Evolutionary conservation across 1,140 invertebrate species (phyloP).

Genomic region (Diorhabda sublineata): DNA sequence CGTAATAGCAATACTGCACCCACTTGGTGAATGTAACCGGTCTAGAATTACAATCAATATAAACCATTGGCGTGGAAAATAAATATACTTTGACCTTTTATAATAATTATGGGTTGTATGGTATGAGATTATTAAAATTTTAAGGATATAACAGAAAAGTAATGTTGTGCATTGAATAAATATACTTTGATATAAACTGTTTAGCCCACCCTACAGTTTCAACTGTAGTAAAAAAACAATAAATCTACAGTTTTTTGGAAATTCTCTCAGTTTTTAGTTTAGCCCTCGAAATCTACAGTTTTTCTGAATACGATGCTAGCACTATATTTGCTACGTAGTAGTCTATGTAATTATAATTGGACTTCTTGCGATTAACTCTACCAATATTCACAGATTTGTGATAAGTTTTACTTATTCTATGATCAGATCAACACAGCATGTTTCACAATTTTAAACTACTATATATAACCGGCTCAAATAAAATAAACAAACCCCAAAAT

Average conservation of each 20-base stretch:
- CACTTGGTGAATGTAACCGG: slow-evolving; percentile 6
- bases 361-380: slow-evolving; percentile 13
- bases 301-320: slow-evolving; percentile 12
- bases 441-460: neutral
- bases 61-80: slow-evolving; percentile 1
- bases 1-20: neutral
- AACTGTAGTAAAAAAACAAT: too few relatives aligned
- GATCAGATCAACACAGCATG: neutral
- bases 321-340: slow-evolving; percentile 5
- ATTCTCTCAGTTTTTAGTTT: too few relatives aligned
- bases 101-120: neutral
- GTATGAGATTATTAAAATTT: too few relatives aligned
- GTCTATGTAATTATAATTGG: slow-evolving; percentile 5
- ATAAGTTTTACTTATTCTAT: neutral
- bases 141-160: too few relatives aligned
- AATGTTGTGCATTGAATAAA: too few relatives aligned
- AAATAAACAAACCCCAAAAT: slow-evolving; percentile 7
- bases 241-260: too few relatives aligned
- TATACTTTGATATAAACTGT: too few relatives aligned
- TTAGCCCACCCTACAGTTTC: too few relatives aligned
- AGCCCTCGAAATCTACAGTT: slow-evolving; percentile 1
- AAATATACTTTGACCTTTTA: neutral
- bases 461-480: slow-evolving; percentile 4
- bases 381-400: slow-evolving; percentile 10
- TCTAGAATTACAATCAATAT: slow-evolving; percentile 6